These are phyloP conservation scores for Ischnura elegans DNA, from an alignment of 2,888 invertebrate genomes.

Conservation along the genomic window DNA sequence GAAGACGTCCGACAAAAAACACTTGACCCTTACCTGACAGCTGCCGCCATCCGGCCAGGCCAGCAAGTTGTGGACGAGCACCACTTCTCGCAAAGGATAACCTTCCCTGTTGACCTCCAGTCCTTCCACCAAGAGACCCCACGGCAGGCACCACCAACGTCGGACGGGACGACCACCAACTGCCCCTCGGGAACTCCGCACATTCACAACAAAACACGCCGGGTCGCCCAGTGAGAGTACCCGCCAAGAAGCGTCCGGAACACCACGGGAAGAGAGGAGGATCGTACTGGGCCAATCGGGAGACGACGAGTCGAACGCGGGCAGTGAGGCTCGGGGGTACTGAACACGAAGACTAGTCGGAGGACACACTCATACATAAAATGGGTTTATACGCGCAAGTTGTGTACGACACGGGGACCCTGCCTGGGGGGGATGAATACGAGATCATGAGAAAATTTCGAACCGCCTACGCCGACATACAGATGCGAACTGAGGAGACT, in stretches of 20 bases:
- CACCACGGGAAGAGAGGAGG: conserved; percentile 7
- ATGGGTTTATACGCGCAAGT: conserved; percentile 2
- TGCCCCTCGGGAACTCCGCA: conserved; percentile 54
- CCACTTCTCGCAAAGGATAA: conserved; percentile 52
- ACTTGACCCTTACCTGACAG: conserved; percentile 58
- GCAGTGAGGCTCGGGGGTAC: background rate
- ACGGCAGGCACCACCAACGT: conserved; percentile 27
- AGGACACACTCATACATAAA: conserved; percentile 46
- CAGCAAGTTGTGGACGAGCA: conserved; percentile 55
- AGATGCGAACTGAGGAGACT: conserved; percentile 59
- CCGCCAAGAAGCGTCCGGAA: conserved; percentile 57
- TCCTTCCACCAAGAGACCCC: conserved; percentile 43
- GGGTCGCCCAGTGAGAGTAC: background rate
- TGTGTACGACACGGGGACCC: conserved; percentile 48
- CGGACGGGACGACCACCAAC: conserved; percentile 57
- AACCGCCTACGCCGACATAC: conserved; percentile 41
- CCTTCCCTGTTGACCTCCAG: conserved; percentile 52
- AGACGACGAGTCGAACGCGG: background rate
- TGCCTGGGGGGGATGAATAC: background rate
- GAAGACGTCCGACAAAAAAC: background rate
- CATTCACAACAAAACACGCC: conserved; percentile 62
- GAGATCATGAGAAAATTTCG: conserved; percentile 15
- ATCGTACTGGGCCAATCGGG: background rate
- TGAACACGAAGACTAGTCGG: conserved; percentile 28
- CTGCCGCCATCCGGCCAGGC: conserved; percentile 66